phyloP scores from a whole-genome alignment of 2,888 invertebrate species.

The Hermodice carunculata region DNA sequence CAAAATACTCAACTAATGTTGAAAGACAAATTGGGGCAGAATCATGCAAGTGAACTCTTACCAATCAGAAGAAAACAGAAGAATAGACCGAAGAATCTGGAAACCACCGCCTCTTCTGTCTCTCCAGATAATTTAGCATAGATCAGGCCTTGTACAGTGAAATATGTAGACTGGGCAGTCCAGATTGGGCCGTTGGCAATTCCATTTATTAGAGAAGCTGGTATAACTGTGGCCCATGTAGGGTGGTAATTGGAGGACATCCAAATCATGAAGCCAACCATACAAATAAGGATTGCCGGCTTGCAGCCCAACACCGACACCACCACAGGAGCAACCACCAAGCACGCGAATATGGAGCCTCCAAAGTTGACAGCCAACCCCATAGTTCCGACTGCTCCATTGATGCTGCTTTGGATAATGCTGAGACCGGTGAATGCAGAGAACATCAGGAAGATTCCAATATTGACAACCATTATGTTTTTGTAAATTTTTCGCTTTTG shows the following conservation, averaged over 20 bases:
- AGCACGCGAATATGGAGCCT: constrained; percentile 1
- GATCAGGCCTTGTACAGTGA: constrained; percentile 4
- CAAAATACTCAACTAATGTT: no score
- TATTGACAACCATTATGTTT: constrained; percentile 2
- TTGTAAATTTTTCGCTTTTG: constrained; percentile 9
- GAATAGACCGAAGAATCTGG: constrained; percentile 14
- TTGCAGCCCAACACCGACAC: constrained; percentile 7
- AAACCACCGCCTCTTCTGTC: constrained; percentile 5
- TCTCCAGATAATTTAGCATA: constrained; percentile 4
- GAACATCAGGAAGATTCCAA: constrained; percentile 8
- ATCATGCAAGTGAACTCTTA: no score
- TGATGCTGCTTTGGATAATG: constrained; percentile 10
- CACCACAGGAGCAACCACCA: constrained; percentile 4
- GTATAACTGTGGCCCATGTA: not conserved
- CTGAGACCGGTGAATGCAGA: constrained; percentile 8
- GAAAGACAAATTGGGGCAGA: no score
- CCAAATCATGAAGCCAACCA: constrained; percentile 10
- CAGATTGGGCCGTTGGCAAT: constrained; percentile 9
- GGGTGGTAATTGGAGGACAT: constrained; percentile 14
- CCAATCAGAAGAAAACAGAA: constrained; percentile 16
- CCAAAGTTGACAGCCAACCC: constrained; percentile 13
- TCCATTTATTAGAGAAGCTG: constrained; percentile 3
- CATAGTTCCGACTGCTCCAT: constrained; percentile 10
- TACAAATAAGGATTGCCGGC: constrained; percentile 5
- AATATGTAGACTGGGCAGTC: constrained; percentile 15